These are phyloP conservation scores for Pipa parva DNA, from an alignment of 2,113 vertebrate genomes.

Conservation along the genomic window DNA sequence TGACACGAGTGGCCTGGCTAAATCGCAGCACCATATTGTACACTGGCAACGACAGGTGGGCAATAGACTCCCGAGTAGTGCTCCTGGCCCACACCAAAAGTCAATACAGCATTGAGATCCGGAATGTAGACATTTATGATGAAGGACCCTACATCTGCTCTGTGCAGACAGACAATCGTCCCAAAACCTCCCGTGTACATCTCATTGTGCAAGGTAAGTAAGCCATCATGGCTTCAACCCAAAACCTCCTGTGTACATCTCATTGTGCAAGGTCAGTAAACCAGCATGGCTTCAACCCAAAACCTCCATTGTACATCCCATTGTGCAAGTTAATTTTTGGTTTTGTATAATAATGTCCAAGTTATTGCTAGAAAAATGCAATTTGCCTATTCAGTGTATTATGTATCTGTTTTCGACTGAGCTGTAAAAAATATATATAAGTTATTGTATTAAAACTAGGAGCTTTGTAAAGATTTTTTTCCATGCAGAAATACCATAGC, in stretches of 20 bases:
- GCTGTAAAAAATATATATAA: no score
- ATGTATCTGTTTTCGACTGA: no score
- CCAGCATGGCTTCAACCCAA: background rate
- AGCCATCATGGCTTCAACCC: background rate
- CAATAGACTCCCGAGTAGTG: slow-evolving; percentile 88
- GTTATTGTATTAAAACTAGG: no score
- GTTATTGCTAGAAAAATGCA: background rate
- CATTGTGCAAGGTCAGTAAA: slow-evolving; percentile 88
- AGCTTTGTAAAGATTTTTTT: no score
- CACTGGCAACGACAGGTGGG: slow-evolving; percentile 92
- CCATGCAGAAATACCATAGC: no score
- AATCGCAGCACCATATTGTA: slow-evolving; percentile 96
- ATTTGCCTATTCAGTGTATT: background rate
- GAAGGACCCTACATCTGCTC: slow-evolving; percentile 95
- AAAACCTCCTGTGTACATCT: slow-evolving; percentile 60
- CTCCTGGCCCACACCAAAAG: slow-evolving; percentile 86
- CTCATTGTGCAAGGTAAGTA: slow-evolving; percentile 92
- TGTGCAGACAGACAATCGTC: slow-evolving; percentile 92
- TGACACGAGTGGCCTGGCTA: slow-evolving; percentile 91
- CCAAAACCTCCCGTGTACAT: slow-evolving; percentile 87
- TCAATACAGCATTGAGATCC: slow-evolving; percentile 97
- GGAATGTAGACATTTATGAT: slow-evolving; percentile 84
- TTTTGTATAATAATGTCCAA: background rate
- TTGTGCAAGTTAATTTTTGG: slow-evolving; percentile 72
- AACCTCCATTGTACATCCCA: slow-evolving; percentile 65